These are phyloP conservation scores for Merops nubicus DNA, from an alignment of 2,113 vertebrate species.

Conservation along the genomic window DNA sequence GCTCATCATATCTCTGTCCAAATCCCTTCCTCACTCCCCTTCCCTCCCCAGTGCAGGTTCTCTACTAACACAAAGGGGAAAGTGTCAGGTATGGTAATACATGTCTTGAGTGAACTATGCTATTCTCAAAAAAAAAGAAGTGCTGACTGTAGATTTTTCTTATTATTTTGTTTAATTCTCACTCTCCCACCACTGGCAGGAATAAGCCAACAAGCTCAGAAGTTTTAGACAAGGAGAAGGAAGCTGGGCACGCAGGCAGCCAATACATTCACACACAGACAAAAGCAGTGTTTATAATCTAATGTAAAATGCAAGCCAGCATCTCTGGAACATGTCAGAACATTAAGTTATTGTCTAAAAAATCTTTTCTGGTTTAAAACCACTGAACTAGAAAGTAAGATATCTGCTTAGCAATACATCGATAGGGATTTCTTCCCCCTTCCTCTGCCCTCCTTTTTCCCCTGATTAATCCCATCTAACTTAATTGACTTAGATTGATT, in stretches of 20 bases:
- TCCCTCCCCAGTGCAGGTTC: rapidly evolving
- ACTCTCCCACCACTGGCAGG: neutral
- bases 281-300: neutral
- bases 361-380: neutral
- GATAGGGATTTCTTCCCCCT: neutral
- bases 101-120: neutral
- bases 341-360: neutral
- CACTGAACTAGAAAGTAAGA: neutral
- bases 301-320: neutral
- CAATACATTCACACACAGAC: neutral
- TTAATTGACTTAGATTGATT: neutral
- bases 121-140: too few species aligned
- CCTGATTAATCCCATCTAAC: neutral
- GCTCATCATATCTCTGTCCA: neutral
- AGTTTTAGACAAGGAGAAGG: neutral
- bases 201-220: neutral
- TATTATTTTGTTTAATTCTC: neutral
- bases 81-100: rapidly evolving
- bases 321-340: neutral
- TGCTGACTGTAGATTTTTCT: too few species aligned
- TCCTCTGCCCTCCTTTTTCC: neutral
- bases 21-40: neutral
- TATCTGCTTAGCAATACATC: neutral
- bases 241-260: neutral
- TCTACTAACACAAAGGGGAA: neutral